A percentile compares a stretch with the other conserved stretches of the same genome.
These are phyloP conservation scores for Syngnathus floridae DNA, from an alignment of 2,113 vertebrate genomes.

Conservation along the genomic window DNA sequence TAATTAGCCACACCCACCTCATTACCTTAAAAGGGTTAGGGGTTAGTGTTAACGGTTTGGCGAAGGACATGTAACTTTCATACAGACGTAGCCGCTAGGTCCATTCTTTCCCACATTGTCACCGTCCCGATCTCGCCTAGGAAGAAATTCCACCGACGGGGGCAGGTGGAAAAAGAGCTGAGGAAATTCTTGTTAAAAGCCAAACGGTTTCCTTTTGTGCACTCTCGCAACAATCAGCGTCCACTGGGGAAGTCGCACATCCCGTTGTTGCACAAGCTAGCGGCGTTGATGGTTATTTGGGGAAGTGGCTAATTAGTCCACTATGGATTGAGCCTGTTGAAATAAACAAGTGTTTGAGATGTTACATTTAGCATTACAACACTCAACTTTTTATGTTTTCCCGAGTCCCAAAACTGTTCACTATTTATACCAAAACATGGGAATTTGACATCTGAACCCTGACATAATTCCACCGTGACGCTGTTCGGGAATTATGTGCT, in stretches of 20 bases:
- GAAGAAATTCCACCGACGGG: neutral
- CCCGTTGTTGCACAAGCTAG: slow-evolving; percentile 3
- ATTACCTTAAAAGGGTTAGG: slow-evolving; percentile 36
- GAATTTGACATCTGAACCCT: neutral
- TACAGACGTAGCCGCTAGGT: slow-evolving; percentile 9
- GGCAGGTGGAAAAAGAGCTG: neutral
- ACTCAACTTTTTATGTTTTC: neutral
- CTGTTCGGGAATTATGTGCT: slow-evolving; percentile 19
- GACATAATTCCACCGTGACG: neutral
- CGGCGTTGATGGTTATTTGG: slow-evolving; percentile 14
- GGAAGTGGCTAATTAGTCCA: slow-evolving; percentile 17
- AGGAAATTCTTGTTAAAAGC: neutral
- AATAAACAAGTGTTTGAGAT: neutral
- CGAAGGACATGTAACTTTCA: slow-evolving; percentile 20
- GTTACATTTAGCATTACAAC: neutral
- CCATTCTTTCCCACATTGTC: slow-evolving; percentile 10
- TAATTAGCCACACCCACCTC: slow-evolving; percentile 20
- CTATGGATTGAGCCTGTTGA: neutral
- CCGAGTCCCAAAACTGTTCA: neutral
- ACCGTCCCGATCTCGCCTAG: slow-evolving; percentile 16
- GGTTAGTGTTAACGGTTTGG: too few relatives aligned
- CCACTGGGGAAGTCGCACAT: slow-evolving; percentile 6
- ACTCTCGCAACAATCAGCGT: neutral
- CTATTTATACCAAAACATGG: neutral
- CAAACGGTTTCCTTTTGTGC: neutral